A percentile compares a stretch with the other conserved stretches of the same genome.
Conservation (phyloP, 2,797 vertebrate species). For the Alcedo atthis region DNA sequence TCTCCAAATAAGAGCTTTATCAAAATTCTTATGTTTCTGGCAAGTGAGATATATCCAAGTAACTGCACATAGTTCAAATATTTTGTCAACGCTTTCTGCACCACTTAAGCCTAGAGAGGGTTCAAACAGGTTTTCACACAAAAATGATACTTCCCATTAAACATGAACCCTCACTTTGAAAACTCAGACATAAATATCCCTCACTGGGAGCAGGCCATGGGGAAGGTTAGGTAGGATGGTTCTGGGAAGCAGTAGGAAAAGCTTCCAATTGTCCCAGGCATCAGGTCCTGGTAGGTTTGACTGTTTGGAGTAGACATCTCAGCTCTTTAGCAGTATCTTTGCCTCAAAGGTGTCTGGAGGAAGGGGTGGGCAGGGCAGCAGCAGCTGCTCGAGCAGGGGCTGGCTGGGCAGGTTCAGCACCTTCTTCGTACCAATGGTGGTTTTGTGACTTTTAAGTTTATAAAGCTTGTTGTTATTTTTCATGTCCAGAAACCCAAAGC, state of each 20-base stretch:
- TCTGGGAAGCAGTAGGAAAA: background rate
- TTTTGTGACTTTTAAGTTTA: background rate
- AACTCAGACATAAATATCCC: background rate
- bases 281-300: background rate
- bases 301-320: background rate
- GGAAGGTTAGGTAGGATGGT: background rate
- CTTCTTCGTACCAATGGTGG: accelerated
- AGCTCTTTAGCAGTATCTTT: background rate
- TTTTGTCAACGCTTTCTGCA: background rate
- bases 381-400: background rate
- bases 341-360: background rate
- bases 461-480: background rate
- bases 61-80: background rate
- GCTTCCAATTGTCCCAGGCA: background rate
- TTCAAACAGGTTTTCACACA: background rate
- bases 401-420: background rate
- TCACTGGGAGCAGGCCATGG: accelerated
- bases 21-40: background rate
- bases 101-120: background rate
- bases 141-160: background rate
- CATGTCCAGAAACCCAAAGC: background rate
- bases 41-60: background rate
- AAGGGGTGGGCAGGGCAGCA: background rate
- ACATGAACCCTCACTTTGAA: background rate
- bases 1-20: background rate